Conservation (phyloP, 2,113 vertebrate species). For the Mus pahari region DNA sequence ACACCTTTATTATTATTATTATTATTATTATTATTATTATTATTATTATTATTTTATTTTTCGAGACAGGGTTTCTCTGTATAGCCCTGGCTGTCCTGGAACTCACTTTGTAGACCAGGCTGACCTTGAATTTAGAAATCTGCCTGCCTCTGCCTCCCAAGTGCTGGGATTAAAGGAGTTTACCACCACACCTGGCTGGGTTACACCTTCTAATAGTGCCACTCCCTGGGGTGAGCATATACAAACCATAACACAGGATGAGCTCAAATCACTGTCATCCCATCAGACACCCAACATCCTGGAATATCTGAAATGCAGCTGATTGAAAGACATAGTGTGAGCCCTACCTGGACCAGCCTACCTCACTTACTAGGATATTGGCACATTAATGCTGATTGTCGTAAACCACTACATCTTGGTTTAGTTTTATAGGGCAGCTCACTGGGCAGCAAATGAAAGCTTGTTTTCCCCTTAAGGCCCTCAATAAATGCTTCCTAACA, state of each 20-base stretch:
- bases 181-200: too few species aligned
- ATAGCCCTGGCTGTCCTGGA: too few species aligned
- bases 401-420: background rate
- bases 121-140: too few species aligned
- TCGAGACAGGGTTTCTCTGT: too few species aligned
- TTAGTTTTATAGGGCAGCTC: background rate
- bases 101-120: too few species aligned
- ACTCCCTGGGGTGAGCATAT: too few species aligned
- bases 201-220: too few species aligned
- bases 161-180: too few species aligned
- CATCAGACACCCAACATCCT: background rate
- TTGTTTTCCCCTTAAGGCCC: background rate
- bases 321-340: background rate
- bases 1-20: too few species aligned
- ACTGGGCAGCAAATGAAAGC: background rate
- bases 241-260: background rate
- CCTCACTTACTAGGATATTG: background rate
- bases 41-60: too few species aligned
- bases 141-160: too few species aligned
- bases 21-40: too few species aligned
- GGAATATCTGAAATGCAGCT: background rate
- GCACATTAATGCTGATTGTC: background rate
- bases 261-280: background rate
- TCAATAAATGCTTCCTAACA: background rate
- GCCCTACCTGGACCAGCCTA: background rate